These are phyloP conservation scores for Sclerodermus sp. DNA, from an alignment of 2,888 invertebrate genomes.

Conservation along the genomic window DNA sequence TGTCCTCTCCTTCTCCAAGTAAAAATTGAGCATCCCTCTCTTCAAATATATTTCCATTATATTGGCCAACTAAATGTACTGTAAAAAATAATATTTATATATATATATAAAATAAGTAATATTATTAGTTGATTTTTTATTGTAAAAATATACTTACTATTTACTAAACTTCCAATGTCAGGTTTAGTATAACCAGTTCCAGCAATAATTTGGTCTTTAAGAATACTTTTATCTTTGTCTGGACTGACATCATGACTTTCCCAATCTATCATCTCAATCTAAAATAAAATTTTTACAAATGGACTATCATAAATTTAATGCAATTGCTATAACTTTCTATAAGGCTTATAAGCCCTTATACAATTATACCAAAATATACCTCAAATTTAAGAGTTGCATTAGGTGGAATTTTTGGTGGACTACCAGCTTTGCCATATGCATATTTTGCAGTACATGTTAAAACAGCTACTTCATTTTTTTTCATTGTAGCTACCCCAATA, in stretches of 20 bases:
- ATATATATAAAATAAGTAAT: constrained; percentile 4
- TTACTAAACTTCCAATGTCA: constrained; percentile 80
- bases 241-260: constrained; percentile 86
- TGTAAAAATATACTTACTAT: constrained; percentile 63
- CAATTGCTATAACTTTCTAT: too few species aligned
- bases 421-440: constrained; percentile 85
- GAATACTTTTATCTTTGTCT: constrained; percentile 80
- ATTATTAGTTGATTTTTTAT: neutral
- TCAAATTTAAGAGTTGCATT: constrained; percentile 87
- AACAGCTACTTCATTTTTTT: constrained; percentile 80
- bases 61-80: constrained; percentile 75
- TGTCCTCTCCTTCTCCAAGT: constrained; percentile 82
- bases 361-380: constrained; percentile 61
- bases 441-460: constrained; percentile 86
- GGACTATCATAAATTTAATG: too few species aligned
- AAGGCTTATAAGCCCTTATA: too few species aligned
- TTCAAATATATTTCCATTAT: constrained; percentile 73
- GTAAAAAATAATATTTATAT: constrained; percentile 43
- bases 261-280: constrained; percentile 89
- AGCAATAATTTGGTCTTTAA: constrained; percentile 69
- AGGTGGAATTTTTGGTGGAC: constrained; percentile 86
- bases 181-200: constrained; percentile 77
- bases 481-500: constrained; percentile 91
- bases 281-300: constrained; percentile 31
- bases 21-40: constrained; percentile 79